Evolutionary conservation across 2,797 vertebrate species (phyloP).

Genomic region (Hapalemur alaotrensis): DNA sequence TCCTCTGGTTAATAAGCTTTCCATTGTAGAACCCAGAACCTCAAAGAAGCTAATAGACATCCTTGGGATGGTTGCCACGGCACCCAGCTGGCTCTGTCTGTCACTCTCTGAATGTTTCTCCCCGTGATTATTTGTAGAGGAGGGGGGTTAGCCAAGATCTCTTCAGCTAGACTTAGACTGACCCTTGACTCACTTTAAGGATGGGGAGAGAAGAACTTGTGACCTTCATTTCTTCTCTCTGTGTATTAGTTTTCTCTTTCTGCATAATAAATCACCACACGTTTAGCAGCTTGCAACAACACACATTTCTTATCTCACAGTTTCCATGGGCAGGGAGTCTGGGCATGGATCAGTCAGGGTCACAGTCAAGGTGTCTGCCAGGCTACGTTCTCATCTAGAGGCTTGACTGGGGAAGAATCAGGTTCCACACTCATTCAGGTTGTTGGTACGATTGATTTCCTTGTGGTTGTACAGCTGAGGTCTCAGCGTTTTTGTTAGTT

Average conservation of each 20-base stretch:
- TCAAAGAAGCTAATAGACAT: constrained; percentile 16
- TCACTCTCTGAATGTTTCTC: not conserved
- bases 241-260: constrained; percentile 36
- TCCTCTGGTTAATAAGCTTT: constrained; percentile 59
- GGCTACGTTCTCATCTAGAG: not conserved
- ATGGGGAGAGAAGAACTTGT: not conserved
- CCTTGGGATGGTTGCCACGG: not conserved
- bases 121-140: not conserved
- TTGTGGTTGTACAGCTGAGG: not conserved
- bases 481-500: not conserved
- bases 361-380: not conserved
- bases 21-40: not conserved
- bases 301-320: not conserved
- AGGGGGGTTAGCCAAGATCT: not conserved
- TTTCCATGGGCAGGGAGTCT: not conserved
- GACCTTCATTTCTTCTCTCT: constrained; percentile 9
- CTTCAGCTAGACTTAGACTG: not conserved
- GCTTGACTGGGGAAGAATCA: not conserved
- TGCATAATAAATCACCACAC: not conserved
- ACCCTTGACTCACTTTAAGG: not conserved
- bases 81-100: not conserved
- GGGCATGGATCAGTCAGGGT: not conserved
- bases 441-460: not conserved
- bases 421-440: not conserved
- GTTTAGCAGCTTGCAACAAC: not conserved